Base-by-base conservation (phyloP, 1,140 invertebrate species). In the Grapholita molesta region DNA sequence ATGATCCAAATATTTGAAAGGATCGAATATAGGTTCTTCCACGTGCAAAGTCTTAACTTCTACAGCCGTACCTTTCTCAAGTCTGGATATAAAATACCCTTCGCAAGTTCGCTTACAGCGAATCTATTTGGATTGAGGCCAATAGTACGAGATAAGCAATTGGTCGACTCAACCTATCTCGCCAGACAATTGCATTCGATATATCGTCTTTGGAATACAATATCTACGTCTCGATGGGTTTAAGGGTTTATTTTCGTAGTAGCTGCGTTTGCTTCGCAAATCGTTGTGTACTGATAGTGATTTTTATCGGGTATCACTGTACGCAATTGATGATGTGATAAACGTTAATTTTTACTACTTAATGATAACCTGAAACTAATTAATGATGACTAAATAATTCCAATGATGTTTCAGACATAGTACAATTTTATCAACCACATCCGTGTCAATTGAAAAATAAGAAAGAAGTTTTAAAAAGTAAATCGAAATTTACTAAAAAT, bases 61-160 rank as follows among this genome's bases (percentile, higher is more conserved):
- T 18, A 0, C 7, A 48, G 12, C 15, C 42, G 21, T 21, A 21
- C 42, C 15, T 72, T 69, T 69, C 52, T 68, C 66, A 69, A 72
- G 23, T 53, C 35, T 55, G 55, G 68, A 67, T 66, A 67, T 65
- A 73, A 30, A 33, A 32, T 35, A 42, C 23, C 38, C 42, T 64
- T 73, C 18, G n/a, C 25, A 9, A 30, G n/a, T 23, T 28, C 30
- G 57, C 48, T 57, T 25, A 64, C 33, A 18, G 25, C 71, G 74
- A 77, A 77, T 77, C 73, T 79, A 77, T 75, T 79, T 79, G 77
- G 77, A 77, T 33, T 72, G 65, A 61, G 72, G 77, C 77, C 77
- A 79, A 76, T 76, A 57, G 33, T 69, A 73, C 70, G 75, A 73
- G 77, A 79, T 75, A 79, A 75, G 77, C 77, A 72, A 77, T 79